phyloP scores from a whole-genome alignment of 2,113 vertebrate species.

The Zosterops japonicus region DNA sequence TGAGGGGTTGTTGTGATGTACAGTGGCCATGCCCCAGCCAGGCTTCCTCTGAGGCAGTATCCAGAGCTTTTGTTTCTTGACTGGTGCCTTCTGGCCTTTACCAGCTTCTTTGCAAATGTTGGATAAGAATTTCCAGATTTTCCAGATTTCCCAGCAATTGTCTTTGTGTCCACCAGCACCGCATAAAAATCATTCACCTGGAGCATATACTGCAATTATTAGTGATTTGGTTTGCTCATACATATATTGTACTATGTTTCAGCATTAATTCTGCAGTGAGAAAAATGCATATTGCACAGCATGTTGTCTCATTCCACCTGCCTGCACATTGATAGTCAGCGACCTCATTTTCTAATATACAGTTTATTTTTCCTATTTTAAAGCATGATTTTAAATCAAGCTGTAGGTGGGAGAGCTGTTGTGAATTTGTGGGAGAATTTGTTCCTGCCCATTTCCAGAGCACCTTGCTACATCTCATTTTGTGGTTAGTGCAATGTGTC shows the following conservation, averaged over 20 bases:
- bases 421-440: not conserved
- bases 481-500: not conserved
- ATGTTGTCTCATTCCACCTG: not conserved
- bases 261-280: not conserved
- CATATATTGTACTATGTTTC: not conserved
- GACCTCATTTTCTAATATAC: not conserved
- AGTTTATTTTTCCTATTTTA: not conserved
- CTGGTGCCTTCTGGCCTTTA: not conserved
- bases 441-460: not conserved
- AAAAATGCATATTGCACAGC: not conserved
- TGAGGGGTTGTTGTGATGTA: fast-evolving
- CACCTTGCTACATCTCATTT: not conserved
- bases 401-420: not conserved
- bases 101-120: not conserved
- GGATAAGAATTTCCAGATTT: not conserved
- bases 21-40: not conserved
- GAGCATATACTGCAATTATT: not conserved
- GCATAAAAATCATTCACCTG: not conserved
- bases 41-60: not conserved
- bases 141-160: not conserved
- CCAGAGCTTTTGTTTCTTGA: not conserved
- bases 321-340: not conserved
- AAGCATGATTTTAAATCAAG: not conserved
- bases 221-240: not conserved
- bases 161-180: not conserved